Conservation (phyloP, 2,797 vertebrate species). For the Argentina silus region DNA sequence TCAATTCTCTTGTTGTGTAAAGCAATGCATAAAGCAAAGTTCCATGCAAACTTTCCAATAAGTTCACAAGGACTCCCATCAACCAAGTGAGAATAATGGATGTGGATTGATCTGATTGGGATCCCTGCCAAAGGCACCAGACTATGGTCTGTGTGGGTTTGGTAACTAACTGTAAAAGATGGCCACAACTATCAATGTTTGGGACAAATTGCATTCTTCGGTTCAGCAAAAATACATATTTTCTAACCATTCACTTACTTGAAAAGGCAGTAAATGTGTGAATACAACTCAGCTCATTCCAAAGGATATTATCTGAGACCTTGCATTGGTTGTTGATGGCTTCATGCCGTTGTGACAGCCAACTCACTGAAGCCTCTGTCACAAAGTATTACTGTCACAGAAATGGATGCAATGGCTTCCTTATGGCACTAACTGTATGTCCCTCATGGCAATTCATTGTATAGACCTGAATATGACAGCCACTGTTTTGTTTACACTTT, state of each 20-base stretch:
- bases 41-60: constrained; percentile 22
- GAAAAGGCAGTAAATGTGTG: constrained; percentile 16
- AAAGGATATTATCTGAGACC: background rate
- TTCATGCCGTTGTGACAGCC: background rate
- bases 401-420: background rate
- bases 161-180: constrained; percentile 49
- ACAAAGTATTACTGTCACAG: constrained; percentile 7
- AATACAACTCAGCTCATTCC: background rate
- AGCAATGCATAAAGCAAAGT: no score
- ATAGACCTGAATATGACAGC: constrained; percentile 39
- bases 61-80: constrained; percentile 47
- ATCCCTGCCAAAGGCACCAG: constrained; percentile 37
- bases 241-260: constrained; percentile 44
- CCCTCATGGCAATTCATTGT: background rate
- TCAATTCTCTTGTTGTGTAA: no score
- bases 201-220: constrained; percentile 22
- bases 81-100: constrained; percentile 39
- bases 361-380: constrained; percentile 8
- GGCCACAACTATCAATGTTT: constrained; percentile 33
- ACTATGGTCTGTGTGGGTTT: constrained; percentile 16
- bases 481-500: constrained; percentile 43
- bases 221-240: constrained; percentile 13
- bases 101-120: constrained; percentile 40
- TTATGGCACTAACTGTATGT: background rate
- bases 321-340: constrained; percentile 13